Evolutionary conservation across 2,888 invertebrate genomes (phyloP), one percentile per base, ranked within the genome.

Genomic region (Callosobruchus maculatus): DNA sequence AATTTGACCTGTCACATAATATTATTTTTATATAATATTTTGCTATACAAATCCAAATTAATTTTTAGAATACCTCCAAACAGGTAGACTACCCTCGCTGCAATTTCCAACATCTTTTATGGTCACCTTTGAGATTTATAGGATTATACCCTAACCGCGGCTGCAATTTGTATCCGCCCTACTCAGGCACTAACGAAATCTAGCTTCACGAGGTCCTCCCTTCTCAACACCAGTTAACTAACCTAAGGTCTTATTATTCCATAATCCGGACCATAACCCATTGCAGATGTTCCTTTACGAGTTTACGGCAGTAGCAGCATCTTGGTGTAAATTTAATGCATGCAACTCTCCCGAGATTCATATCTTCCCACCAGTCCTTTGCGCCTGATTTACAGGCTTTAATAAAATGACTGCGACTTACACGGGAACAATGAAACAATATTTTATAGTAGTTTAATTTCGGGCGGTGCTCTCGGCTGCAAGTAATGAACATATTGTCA

Each of bases 401-500:
- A 49, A 49, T 49, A 49, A 49, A 49, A 49, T 18, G 49, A 49
- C 49, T 49, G 49, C 49, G 49, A 49, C 49, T 49, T 49, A 18
- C 49, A 49, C 5, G 49, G 49, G 49, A 26, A 49, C 49, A 49
- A 49, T 49, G 49, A 49, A 49, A 49, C 49, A 13, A 49, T 49
- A 49, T 49, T 49, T 49, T 49, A 49, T 49, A 49, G 49, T 49
- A 49, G 49, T 49, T 49, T 49, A 49, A 49, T 49, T 49, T 49
- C 49, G 49, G 13, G 49, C 49, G 49, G 49, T 7, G 3, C 49
- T 5, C 13, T 49, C 7, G 49, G 13, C 49, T 49, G 49, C 9
- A 49, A n/a, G 22, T 71, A 71, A 71, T 71, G 71, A 71, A 71
- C 71, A 71, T 66, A 31, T 22, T 71, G 71, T 71, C 71, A 71